Percentiles rank a stretch among this genome's conserved stretches.
phyloP scores from a whole-genome alignment of 2,888 invertebrate genomes.

The Zeuzera pyrina region DNA sequence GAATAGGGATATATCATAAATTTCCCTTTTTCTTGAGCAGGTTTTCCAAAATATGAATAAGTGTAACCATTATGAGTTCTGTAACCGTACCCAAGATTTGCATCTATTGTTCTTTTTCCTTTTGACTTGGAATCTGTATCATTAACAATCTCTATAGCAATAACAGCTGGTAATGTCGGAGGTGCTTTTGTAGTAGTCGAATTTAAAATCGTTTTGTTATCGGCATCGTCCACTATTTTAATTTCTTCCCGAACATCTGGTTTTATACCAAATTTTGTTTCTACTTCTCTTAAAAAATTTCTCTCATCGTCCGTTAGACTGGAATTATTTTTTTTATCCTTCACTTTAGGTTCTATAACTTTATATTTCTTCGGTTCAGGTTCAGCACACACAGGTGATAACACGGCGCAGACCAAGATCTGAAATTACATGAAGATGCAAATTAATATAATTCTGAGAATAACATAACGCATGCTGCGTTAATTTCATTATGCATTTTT shows the following conservation, averaged over 20 bases:
- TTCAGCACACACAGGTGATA: slow-evolving; percentile 32
- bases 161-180: slow-evolving; percentile 65
- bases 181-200: slow-evolving; percentile 21
- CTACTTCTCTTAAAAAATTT: slow-evolving; percentile 60
- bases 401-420: slow-evolving; percentile 41
- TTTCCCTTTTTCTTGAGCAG: slow-evolving; percentile 59
- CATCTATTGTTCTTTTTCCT: slow-evolving; percentile 81
- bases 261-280: slow-evolving; percentile 61
- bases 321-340: slow-evolving; percentile 32
- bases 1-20: slow-evolving; percentile 81
- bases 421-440: slow-evolving; percentile 32
- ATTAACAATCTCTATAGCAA: slow-evolving; percentile 76
- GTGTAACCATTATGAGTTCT: slow-evolving; percentile 65
- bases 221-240: slow-evolving; percentile 21
- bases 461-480: background rate
- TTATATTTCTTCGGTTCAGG: slow-evolving; percentile 65
- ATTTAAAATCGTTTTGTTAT: slow-evolving; percentile 9
- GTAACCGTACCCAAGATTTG: slow-evolving; percentile 80
- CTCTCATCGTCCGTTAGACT: slow-evolving; percentile 55
- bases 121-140: slow-evolving; percentile 65
- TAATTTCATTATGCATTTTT: background rate
- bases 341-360: slow-evolving; percentile 32
- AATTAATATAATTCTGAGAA: background rate
- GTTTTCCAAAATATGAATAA: slow-evolving; percentile 65
- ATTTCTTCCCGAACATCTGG: slow-evolving; percentile 33